Conservation (phyloP, 2,113 vertebrate species). For the Sitta europaea region DNA sequence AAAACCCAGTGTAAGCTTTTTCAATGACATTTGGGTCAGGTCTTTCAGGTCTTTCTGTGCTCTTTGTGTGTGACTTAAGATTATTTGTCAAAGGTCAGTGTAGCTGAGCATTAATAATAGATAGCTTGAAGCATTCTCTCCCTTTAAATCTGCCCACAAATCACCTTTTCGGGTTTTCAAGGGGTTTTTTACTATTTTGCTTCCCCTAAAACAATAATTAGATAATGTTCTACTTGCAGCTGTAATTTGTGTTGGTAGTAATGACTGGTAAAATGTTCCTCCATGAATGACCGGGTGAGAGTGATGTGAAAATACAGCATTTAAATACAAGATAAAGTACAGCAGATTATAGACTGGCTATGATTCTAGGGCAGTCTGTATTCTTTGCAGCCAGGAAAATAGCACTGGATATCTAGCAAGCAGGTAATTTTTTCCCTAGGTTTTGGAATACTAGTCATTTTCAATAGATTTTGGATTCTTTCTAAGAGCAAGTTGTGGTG, state of each 20-base stretch:
- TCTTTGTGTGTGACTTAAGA: background rate
- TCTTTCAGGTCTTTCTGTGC: background rate
- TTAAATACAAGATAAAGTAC: constrained; percentile 26
- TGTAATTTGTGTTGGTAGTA: background rate
- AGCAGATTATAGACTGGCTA: background rate
- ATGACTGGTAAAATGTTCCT: background rate
- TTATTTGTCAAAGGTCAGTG: constrained; percentile 3
- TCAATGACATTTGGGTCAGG: background rate
- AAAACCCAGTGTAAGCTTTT: background rate
- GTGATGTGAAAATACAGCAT: background rate
- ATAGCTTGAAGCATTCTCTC: background rate
- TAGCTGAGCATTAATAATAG: background rate
- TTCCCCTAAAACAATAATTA: constrained; percentile 17
- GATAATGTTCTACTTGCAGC: background rate
- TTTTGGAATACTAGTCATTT: background rate
- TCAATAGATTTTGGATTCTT: background rate
- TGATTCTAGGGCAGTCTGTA: background rate
- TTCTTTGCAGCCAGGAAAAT: background rate
- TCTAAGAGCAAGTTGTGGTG: background rate
- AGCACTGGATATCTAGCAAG: background rate
- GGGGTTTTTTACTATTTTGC: background rate
- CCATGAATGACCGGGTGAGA: background rate
- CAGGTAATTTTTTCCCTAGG: background rate
- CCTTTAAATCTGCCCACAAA: background rate
- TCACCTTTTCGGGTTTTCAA: background rate